Percentiles rank a stretch among this genome's conserved stretches.
Evolutionary conservation across 2,113 vertebrate species (phyloP).

Genomic region (Apeltes quadracus): DNA sequence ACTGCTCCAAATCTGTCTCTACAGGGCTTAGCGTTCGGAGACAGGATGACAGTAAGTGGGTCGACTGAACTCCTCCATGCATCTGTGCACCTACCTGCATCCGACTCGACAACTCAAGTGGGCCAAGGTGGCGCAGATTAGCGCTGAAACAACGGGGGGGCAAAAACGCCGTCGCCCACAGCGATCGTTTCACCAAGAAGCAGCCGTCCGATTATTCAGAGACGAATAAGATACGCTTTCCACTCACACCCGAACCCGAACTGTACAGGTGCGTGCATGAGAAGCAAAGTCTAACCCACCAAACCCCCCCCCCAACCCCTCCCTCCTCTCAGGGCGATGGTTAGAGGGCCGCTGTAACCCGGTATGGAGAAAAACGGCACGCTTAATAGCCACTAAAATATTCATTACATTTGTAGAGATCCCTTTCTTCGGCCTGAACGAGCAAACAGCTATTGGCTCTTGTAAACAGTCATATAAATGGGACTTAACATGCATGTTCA

Average conservation of each 20-base stretch:
- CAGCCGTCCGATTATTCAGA: slow-evolving; percentile 20
- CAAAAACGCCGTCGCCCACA: slow-evolving; percentile 27
- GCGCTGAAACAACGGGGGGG: slow-evolving; percentile 12
- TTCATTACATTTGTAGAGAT: not conserved
- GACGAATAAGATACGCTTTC: slow-evolving; percentile 15
- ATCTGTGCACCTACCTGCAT: slow-evolving; percentile 40
- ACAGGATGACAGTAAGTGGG: slow-evolving; percentile 63
- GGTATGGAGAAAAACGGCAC: not conserved
- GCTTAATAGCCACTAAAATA: not conserved
- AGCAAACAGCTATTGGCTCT: too few species aligned
- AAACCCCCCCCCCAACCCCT: too few species aligned
- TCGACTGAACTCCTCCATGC: slow-evolving; percentile 49
- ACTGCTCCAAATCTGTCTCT: slow-evolving; percentile 57
- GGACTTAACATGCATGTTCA: not conserved
- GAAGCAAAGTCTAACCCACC: not conserved
- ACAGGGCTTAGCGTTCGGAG: slow-evolving; percentile 46
- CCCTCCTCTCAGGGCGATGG: too few species aligned
- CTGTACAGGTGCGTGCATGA: not conserved
- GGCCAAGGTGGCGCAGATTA: slow-evolving; percentile 37
- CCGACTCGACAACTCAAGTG: slow-evolving; percentile 37
- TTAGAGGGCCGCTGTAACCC: not conserved
- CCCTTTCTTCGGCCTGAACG: not conserved
- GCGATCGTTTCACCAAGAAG: slow-evolving; percentile 17
- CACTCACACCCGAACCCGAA: slow-evolving; percentile 47
- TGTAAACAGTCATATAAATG: too few species aligned